phyloP scores from a whole-genome alignment of 2,797 vertebrate species.

The Hylomyscus alleni region DNA sequence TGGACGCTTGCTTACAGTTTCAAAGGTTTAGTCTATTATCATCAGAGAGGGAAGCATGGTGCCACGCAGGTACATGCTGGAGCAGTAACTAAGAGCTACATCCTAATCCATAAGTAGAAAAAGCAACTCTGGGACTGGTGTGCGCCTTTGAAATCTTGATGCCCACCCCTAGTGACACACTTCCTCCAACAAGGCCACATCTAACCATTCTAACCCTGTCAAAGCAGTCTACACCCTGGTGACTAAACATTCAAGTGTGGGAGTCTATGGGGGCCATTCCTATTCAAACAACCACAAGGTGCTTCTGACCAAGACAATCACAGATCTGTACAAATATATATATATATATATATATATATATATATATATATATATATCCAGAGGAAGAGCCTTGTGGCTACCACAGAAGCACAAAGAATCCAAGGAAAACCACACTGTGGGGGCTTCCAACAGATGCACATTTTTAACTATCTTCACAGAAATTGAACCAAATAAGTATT shows the following conservation, averaged over 20 bases:
- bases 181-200: neutral
- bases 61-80: neutral
- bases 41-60: neutral
- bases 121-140: neutral
- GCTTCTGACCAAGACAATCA: neutral
- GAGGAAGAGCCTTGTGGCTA: too few species aligned
- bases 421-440: too few species aligned
- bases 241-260: neutral
- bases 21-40: neutral
- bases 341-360: neutral
- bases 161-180: neutral
- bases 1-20: neutral
- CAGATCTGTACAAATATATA: neutral
- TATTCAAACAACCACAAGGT: neutral
- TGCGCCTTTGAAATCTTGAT: neutral
- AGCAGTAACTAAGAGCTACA: neutral
- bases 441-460: too few species aligned
- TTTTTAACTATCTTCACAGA: too few species aligned
- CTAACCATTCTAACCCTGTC: neutral
- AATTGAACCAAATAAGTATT: too few species aligned
- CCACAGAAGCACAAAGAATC: too few species aligned
- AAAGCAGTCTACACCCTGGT: neutral
- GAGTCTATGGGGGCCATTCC: neutral
- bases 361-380: neutral
- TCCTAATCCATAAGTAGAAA: neutral